phyloP scores from a whole-genome alignment of 1,140 invertebrate species.

The Drosophila eugracilis region DNA sequence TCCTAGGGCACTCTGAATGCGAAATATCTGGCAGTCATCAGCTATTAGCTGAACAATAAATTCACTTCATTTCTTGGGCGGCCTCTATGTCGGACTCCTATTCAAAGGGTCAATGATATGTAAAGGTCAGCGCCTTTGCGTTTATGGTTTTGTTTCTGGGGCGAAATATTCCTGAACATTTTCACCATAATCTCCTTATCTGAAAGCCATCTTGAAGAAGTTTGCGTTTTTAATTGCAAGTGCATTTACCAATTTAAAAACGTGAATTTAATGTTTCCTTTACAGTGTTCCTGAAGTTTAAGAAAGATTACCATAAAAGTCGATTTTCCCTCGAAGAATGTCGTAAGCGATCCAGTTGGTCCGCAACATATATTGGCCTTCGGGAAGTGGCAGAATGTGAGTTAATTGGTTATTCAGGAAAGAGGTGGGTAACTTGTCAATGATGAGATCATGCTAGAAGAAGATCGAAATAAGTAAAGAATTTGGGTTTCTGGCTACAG shows the following conservation, averaged over 20 bases:
- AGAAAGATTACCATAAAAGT: no score
- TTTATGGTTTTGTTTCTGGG: neutral
- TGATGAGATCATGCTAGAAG: conserved; percentile 11
- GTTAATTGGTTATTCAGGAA: neutral
- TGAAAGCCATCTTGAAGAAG: no score
- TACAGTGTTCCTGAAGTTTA: no score
- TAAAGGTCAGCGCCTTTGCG: conserved; percentile 1
- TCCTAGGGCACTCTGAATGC: conserved; percentile 20
- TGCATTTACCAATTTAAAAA: no score
- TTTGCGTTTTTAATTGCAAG: neutral
- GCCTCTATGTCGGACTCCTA: neutral
- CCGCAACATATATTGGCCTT: conserved; percentile 2
- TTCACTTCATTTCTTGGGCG: conserved; percentile 30
- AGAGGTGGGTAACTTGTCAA: neutral
- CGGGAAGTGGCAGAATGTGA: conserved; percentile 1
- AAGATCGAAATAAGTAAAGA: neutral
- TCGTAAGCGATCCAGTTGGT: conserved; percentile 1
- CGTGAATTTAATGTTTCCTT: no score
- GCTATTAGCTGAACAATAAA: conserved; percentile 57
- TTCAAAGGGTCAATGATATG: conserved; percentile 27
- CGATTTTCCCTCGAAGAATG: conserved; percentile 2
- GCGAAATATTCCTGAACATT: neutral
- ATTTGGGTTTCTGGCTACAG: neutral
- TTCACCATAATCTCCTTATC: neutral
- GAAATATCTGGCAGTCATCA: conserved; percentile 54